phyloP scores from a whole-genome alignment of 2,888 invertebrate genomes.

The Apotomis capreana region DNA sequence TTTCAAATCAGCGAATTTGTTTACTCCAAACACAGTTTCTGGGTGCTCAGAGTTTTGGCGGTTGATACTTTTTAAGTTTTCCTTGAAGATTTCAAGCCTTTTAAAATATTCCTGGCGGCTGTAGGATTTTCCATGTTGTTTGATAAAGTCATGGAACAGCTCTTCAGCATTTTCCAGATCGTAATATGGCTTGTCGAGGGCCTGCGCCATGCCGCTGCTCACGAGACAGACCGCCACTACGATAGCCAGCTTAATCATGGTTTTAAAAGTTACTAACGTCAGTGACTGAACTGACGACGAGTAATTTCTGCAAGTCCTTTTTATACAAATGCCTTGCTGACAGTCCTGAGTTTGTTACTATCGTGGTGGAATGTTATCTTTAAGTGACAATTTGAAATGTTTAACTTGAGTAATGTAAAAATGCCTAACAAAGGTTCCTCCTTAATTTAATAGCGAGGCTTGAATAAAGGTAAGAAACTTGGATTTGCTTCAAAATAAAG shows the following conservation, averaged over 20 bases:
- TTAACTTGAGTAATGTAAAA: too few relatives aligned
- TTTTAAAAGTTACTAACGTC: background rate
- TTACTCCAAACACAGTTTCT: constrained; percentile 5
- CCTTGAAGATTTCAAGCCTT: constrained; percentile 21
- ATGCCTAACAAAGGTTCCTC: too few relatives aligned
- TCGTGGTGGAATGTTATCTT: background rate
- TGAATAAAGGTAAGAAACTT: too few relatives aligned
- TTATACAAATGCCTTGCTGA: background rate
- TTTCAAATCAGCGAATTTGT: constrained; percentile 14
- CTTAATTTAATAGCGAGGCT: too few relatives aligned
- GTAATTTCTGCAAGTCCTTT: background rate
- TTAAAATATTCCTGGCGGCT: constrained; percentile 13
- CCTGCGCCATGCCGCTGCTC: too few relatives aligned
- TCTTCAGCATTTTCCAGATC: too few relatives aligned
- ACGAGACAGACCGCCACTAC: too few relatives aligned
- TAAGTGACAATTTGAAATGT: too few relatives aligned
- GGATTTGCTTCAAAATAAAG: too few relatives aligned
- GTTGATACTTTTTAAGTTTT: constrained; percentile 10
- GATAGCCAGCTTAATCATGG: too few relatives aligned
- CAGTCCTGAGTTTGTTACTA: background rate
- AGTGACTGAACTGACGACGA: background rate
- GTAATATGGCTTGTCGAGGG: too few relatives aligned
- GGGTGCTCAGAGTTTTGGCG: background rate
- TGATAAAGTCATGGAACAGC: background rate
- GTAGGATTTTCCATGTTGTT: too few relatives aligned